A percentile compares a stretch with the other conserved stretches of the same genome.
Evolutionary conservation across 2,113 vertebrate genomes (phyloP).

Genomic region (Romanogobio albipinnatus): DNA sequence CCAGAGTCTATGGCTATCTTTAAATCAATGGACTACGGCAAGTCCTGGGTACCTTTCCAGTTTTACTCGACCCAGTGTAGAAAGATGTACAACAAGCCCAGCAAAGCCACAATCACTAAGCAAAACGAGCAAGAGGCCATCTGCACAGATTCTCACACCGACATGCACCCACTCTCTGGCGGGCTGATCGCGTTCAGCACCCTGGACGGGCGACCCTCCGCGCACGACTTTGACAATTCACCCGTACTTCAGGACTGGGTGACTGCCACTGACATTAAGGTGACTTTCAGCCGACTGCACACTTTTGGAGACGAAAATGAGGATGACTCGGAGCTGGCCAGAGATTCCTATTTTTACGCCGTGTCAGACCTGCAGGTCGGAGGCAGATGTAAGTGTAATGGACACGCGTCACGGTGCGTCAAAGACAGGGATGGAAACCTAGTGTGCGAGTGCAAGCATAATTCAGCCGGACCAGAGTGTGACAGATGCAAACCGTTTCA

Average conservation of each 20-base stretch:
- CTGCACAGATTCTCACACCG: conserved; percentile 91
- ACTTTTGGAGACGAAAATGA: conserved; percentile 94
- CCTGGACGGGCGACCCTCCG: conserved; percentile 94
- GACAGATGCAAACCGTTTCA: conserved; percentile 99
- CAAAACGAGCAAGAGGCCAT: conserved; percentile 99
- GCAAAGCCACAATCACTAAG: conserved; percentile 90
- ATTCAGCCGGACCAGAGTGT: conserved; percentile 95
- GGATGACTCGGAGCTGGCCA: conserved; percentile 92
- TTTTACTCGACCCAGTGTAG: conserved; percentile 96
- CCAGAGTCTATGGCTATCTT: conserved; percentile 83
- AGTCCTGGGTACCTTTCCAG: conserved; percentile 96
- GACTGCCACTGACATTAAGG: conserved; percentile 95
- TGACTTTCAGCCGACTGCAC: conserved; percentile 91
- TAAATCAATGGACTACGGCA: conserved; percentile 98
- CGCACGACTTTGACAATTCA: conserved; percentile 98
- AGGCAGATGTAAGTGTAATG: conserved; percentile 97
- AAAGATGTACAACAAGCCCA: conserved; percentile 94
- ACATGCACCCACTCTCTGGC: conserved; percentile 91
- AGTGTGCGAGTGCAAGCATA: conserved; percentile 95
- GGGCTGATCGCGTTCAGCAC: conserved; percentile 99
- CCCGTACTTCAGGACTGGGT: conserved; percentile 99
- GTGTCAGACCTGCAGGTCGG: conserved; percentile 98
- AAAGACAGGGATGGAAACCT: conserved; percentile 88
- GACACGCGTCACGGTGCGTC: conserved; percentile 94
- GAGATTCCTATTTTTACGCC: conserved; percentile 62